A percentile compares a stretch with the other conserved stretches of the same genome.
Conservation (phyloP, 1,140 invertebrate genomes). For the Tetraneura akinire region DNA sequence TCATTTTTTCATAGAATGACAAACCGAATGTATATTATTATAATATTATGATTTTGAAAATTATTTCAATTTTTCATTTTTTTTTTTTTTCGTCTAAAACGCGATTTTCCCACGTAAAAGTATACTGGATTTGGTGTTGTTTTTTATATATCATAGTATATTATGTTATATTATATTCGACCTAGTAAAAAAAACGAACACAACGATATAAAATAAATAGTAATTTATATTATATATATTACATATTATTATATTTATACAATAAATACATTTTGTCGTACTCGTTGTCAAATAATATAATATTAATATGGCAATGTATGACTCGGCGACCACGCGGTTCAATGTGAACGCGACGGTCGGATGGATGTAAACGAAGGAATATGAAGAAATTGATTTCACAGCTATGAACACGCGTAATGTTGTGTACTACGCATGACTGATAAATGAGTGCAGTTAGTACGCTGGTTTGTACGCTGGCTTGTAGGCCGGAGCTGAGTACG, state of each 20-base stretch:
- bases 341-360: conserved; percentile 31
- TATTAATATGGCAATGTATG: conserved; percentile 22
- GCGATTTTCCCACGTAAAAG: no score
- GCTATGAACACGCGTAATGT: conserved; percentile 13
- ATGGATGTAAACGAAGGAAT: conserved; percentile 10
- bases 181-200: not conserved
- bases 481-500: conserved; percentile 42
- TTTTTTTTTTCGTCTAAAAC: no score
- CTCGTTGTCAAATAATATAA: conserved; percentile 2
- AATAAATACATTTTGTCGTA: conserved; percentile 32
- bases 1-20: no score
- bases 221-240: no score
- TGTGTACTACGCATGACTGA: no score
- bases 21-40: no score
- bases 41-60: no score
- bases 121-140: no score
- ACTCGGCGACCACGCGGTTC: conserved; percentile 12
- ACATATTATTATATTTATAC: conserved; percentile 47
- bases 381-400: not conserved
- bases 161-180: no score
- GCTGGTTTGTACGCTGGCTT: conserved; percentile 51
- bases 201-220: not conserved
- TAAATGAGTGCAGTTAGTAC: conserved; percentile 12
- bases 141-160: no score
- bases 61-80: no score